These are phyloP conservation scores for Saiga tatarica DNA, from an alignment of 2,113 vertebrate species.

Conservation along the genomic window DNA sequence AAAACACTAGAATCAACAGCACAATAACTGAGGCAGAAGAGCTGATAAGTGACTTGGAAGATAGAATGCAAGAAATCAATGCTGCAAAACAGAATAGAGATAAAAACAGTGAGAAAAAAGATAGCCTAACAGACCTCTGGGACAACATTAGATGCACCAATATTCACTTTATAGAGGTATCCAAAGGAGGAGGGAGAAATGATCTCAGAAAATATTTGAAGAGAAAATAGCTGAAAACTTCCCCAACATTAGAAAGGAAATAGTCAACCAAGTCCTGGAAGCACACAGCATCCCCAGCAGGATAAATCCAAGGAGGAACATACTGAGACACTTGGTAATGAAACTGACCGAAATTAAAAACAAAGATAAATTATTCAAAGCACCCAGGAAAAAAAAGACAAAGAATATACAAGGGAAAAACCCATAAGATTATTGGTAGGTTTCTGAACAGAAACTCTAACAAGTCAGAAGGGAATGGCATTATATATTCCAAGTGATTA, in stretches of 20 bases:
- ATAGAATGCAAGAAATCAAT: neutral
- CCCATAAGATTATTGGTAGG: neutral
- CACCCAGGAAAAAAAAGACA: neutral
- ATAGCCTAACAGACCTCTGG: neutral
- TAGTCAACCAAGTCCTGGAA: neutral
- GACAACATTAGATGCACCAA: neutral
- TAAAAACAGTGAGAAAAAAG: neutral
- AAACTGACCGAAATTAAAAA: neutral
- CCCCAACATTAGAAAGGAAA: neutral
- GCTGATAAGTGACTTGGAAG: neutral
- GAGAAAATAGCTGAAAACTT: neutral
- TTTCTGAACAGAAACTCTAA: neutral
- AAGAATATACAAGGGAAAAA: neutral
- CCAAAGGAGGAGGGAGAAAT: neutral
- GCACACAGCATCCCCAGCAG: neutral
- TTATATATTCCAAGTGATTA: neutral
- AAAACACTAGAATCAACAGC: neutral
- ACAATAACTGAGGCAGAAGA: neutral
- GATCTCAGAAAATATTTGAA: neutral
- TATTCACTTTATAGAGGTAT: neutral
- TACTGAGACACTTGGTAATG: neutral
- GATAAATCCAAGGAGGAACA: neutral
- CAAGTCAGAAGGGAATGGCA: neutral
- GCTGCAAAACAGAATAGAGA: neutral
- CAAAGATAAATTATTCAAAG: neutral